Base-by-base conservation (phyloP, 2,888 invertebrate species). In the Ischnura elegans region DNA sequence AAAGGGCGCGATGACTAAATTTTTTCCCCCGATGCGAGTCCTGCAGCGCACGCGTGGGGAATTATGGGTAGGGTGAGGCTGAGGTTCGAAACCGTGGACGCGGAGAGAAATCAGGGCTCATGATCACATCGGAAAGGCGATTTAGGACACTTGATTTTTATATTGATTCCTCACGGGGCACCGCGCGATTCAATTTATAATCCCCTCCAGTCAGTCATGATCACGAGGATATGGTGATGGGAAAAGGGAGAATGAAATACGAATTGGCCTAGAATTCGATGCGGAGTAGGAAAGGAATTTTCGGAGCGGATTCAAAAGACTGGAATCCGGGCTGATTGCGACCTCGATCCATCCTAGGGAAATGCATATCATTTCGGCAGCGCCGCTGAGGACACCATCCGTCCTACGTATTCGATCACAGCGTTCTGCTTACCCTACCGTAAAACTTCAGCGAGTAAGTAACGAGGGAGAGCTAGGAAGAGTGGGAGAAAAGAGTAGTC, bases 101-200 rank as follows among this genome's bases (percentile, higher is more conserved):
- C 8, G 51, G 51, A 51, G 51, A 19, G 76, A 36, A 36, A 76
- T 76, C 36, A 8, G 36, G 36, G 16, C 76, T 76, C 76, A 36
- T 36, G 76, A 76, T 76, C 76, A 29, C 29, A 76, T 76, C 76
- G 76, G 29, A 36, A 76, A 36, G 76, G 36, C 29, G 76, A 76
- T 76, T 76, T 76, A 76, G 76, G 76, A 36, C 76, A 76, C 76
- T 76, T 76, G 76, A 76, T 76, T 76, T 61, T 76, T 76, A 76
- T 76, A 76, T 76, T 36, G 76, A 76, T 76, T 76, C 76, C 76
- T 29, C 29, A 47, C 51, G 13, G 76, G 25, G 76, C 76, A 76
- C 10, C 76, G 29, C 36, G 1, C 10, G 76, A 16, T 13, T 76
- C 76, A 13, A 13, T 36, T 29, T 16, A 76, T 76, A 76, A 76